Evolutionary conservation across 1,140 invertebrate species (phyloP), one percentile per base, ranked within the genome.

Genomic region (Palaemon carinicauda): DNA sequence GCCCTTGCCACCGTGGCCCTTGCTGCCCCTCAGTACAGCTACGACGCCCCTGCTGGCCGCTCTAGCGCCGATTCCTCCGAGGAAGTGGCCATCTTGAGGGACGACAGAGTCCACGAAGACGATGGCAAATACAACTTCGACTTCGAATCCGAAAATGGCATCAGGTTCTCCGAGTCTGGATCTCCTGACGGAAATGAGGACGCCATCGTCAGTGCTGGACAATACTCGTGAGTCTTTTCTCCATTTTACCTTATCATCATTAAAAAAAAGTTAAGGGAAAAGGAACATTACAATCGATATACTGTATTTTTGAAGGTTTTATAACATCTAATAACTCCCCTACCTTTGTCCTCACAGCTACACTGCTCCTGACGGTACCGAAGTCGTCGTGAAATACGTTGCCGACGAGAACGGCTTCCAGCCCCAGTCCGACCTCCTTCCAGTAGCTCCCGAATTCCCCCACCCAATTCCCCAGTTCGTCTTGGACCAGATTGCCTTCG

Each of bases 361-460:
- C 24, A 69, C 65, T 17, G 65, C 65, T 14, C 80, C 86, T 21
- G 88, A 89, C 53, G 88, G 41, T 41, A 41, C 41, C 41, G 41
- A 41, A 41, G 41, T 41, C 41, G 41, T 41, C 12, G 41, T 41
- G 41, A 41, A 41, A 41, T 41, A 41, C 41, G 88, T 56, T 19
- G 17, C 17, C 90, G 52, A 69, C 56, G 92, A 92, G 74, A 92
- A 93, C 90, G 95, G 95, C n/a, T 96, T 96, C 92, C 94, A 94
- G 84, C 94, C 95, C 1, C 91, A 93, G 80, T 95, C 95, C 31
- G 93, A 93, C 41, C 95, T 96, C 90, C 91, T 96, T 24, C 96
- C 96, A 54, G 95, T 74, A 14, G 77, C 95, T 51, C 94, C 95
- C 21, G 95, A 95, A 27, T 84, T 84, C 73, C 82, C 82, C 31